A percentile compares a stretch with the other conserved stretches of the same genome.
Evolutionary conservation across 2,113 vertebrate genomes (phyloP).

Genomic region (Hypanus sabinus): DNA sequence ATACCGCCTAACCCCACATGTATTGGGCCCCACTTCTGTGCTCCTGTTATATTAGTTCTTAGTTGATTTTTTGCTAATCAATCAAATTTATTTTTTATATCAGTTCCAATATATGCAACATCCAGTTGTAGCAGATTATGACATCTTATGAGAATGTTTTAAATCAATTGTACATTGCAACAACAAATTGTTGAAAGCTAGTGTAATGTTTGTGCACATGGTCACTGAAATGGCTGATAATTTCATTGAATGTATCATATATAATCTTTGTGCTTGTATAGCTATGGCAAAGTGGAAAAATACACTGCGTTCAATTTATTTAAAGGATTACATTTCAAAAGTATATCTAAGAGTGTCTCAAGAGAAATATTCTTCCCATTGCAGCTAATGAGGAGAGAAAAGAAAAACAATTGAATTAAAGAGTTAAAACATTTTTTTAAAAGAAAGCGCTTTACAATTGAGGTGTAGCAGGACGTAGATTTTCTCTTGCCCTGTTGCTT

Average conservation of each 20-base stretch:
- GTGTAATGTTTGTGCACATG: neutral
- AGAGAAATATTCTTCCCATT: neutral
- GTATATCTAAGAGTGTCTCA: neutral
- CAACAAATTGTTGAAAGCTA: neutral
- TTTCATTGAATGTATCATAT: neutral
- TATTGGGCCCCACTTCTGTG: neutral
- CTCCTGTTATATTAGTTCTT: neutral
- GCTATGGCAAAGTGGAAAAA: too few species aligned
- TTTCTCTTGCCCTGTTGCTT: neutral
- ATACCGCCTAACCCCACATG: neutral
- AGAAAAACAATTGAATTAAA: neutral
- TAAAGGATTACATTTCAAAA: neutral
- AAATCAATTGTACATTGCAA: neutral
- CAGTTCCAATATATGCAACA: neutral
- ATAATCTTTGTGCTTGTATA: neutral
- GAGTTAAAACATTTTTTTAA: neutral
- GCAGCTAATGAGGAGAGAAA: neutral
- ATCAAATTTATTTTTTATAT: neutral
- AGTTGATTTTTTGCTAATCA: neutral
- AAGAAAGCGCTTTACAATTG: neutral
- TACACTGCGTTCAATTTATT: neutral
- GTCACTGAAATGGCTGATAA: neutral
- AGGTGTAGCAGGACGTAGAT: neutral
- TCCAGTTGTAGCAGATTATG: neutral
- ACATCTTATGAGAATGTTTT: neutral